Percentiles rank a stretch among this genome's conserved stretches.
Conservation (phyloP, 1,140 invertebrate species). For the Procambarus virginalis region DNA sequence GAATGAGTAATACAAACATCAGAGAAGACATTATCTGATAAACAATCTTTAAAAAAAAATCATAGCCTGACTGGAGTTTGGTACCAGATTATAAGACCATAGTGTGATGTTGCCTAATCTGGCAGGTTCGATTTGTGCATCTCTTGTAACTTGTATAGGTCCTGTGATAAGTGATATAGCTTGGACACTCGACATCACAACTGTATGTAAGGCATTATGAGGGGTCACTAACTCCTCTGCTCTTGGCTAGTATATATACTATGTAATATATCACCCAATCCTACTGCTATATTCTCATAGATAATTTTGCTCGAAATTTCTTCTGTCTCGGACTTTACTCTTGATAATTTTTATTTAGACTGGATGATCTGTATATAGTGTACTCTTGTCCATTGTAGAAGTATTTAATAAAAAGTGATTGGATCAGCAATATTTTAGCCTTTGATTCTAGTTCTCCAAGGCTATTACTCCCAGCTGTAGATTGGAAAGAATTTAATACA, state of each 20-base stretch:
- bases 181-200: slow-evolving; percentile 49
- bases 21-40: neutral
- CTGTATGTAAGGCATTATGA: slow-evolving; percentile 39
- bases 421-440: slow-evolving; percentile 38
- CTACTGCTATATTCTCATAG: slow-evolving; percentile 64
- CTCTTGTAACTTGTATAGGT: slow-evolving; percentile 51
- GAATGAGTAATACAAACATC: neutral
- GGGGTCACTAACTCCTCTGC: slow-evolving; percentile 38
- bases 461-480: slow-evolving; percentile 18
- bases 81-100: slow-evolving; percentile 39
- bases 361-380: slow-evolving; percentile 62
- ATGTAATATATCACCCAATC: slow-evolving; percentile 62
- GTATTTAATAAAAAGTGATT: slow-evolving; percentile 47
- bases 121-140: slow-evolving; percentile 32
- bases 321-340: slow-evolving; percentile 34
- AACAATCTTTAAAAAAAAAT: neutral
- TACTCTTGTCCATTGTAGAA: slow-evolving; percentile 67
- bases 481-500: slow-evolving; percentile 27
- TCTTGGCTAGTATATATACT: slow-evolving; percentile 59
- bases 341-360: slow-evolving; percentile 54
- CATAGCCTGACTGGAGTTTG: neutral
- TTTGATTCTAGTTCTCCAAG: slow-evolving; percentile 24
- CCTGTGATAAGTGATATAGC: slow-evolving; percentile 51
- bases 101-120: slow-evolving; percentile 32
- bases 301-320: slow-evolving; percentile 54